phyloP scores from a whole-genome alignment of 2,888 invertebrate species.

The Trichopoda pennipes region DNA sequence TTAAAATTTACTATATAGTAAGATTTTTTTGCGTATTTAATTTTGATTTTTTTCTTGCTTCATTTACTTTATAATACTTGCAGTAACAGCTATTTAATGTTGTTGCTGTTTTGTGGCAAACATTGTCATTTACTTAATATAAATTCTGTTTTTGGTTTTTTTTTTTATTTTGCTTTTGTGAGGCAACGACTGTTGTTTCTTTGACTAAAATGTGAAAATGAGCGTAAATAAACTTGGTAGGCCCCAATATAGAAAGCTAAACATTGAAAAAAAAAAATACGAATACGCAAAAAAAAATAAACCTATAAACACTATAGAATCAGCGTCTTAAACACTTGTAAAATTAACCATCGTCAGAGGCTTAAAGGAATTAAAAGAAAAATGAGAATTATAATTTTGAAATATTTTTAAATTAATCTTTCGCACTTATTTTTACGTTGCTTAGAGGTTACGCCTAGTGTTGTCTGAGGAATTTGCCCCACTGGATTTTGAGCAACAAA shows the following conservation, averaged over 20 bases:
- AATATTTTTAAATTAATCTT: no score
- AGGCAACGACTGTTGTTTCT: slow-evolving; percentile 33
- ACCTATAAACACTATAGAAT: slow-evolving; percentile 73
- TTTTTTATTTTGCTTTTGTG: slow-evolving; percentile 9
- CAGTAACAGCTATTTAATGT: slow-evolving; percentile 63
- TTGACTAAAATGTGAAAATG: slow-evolving; percentile 67
- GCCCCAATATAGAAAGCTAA: slow-evolving; percentile 68
- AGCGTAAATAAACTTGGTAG: slow-evolving; percentile 68
- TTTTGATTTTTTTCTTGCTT: slow-evolving; percentile 58
- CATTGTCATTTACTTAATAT: slow-evolving; percentile 79
- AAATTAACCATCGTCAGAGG: slow-evolving; percentile 18
- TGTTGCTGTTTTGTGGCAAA: slow-evolving; percentile 70
- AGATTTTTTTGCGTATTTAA: slow-evolving; percentile 46
- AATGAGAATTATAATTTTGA: background rate
- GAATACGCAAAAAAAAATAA: slow-evolving; percentile 26
- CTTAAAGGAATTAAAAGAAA: slow-evolving; percentile 43
- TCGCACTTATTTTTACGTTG: no score
- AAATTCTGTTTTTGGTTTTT: no score
- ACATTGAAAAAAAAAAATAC: slow-evolving; percentile 59
- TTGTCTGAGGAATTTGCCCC: no score
- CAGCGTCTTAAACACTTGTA: slow-evolving; percentile 78
- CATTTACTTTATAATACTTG: slow-evolving; percentile 59
- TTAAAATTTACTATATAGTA: slow-evolving; percentile 66
- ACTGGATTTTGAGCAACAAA: no score
- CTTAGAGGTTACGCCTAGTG: no score